Conservation (phyloP, 2,113 vertebrate species). For the Pandion haliaetus region DNA sequence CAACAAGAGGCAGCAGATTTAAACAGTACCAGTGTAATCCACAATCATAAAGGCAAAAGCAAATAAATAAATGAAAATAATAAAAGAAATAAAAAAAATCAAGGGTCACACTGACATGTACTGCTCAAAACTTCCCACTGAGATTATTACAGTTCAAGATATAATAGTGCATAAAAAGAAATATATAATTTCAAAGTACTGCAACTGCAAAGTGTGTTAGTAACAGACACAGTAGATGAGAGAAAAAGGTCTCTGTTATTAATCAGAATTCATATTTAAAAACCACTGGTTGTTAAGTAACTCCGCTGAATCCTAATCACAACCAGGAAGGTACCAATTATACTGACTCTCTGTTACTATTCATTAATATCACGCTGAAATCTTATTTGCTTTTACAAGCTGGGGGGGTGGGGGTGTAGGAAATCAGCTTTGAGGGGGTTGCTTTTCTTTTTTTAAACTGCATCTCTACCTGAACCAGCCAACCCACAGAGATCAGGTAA, state of each 20-base stretch:
- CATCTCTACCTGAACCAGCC: not conserved
- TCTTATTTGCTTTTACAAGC: conserved; percentile 22
- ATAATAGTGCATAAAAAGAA: not conserved
- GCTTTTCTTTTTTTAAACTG: not conserved
- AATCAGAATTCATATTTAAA: conserved; percentile 57
- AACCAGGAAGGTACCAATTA: conserved; percentile 50
- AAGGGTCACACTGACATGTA: not conserved
- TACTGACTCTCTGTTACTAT: conserved; percentile 9
- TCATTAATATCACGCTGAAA: conserved; percentile 44
- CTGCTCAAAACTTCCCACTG: not conserved
- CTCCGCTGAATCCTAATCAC: conserved; percentile 42
- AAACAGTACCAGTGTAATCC: not conserved
- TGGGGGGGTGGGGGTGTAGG: not conserved
- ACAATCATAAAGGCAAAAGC: not conserved
- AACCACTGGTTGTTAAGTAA: conserved; percentile 44
- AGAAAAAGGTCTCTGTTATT: conserved; percentile 21
- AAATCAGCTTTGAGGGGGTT: not conserved
- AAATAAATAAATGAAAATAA: not conserved
- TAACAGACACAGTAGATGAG: not conserved
- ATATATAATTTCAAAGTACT: not conserved
- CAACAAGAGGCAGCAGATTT: not conserved
- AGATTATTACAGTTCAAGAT: not conserved
- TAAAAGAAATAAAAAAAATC: not conserved
- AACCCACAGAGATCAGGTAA: not conserved
- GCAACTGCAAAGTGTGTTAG: not conserved